phyloP scores from a whole-genome alignment of 2,113 vertebrate species.

The Cheirogaleus medius region DNA sequence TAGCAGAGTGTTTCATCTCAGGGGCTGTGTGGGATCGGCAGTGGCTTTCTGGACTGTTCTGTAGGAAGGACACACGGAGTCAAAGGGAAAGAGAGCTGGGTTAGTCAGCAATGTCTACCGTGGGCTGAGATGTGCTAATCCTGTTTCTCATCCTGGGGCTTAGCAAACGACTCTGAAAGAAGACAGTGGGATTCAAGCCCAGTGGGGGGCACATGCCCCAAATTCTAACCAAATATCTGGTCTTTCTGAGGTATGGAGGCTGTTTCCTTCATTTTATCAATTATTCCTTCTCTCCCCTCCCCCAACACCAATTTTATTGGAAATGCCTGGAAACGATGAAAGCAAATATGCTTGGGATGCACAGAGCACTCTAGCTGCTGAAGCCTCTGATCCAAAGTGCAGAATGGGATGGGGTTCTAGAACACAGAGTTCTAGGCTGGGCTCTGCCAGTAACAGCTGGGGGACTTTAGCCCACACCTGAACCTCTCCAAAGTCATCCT shows the following conservation, averaged over 20 bases:
- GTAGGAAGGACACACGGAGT: background rate
- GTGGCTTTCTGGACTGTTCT: background rate
- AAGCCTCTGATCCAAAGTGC: background rate
- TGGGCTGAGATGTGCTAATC: background rate
- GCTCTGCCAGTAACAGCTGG: background rate
- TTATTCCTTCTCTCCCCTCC: background rate
- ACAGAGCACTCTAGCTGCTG: background rate
- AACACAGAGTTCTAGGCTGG: background rate
- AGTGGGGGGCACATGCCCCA: background rate
- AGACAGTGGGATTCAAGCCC: background rate
- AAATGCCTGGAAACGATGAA: slow-evolving; percentile 16
- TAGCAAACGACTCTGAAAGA: background rate
- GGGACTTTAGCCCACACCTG: background rate
- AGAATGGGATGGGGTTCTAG: background rate
- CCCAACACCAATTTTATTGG: background rate
- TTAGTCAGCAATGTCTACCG: background rate
- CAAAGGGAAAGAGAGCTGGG: background rate
- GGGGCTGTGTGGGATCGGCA: background rate
- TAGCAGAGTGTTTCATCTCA: background rate
- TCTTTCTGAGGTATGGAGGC: background rate
- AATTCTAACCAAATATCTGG: background rate
- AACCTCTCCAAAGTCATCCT: background rate
- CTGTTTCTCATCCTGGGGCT: background rate
- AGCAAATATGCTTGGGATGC: background rate
- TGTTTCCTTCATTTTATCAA: background rate